Base-by-base conservation (phyloP, 1,140 invertebrate species). In the Drosophila obscura region DNA sequence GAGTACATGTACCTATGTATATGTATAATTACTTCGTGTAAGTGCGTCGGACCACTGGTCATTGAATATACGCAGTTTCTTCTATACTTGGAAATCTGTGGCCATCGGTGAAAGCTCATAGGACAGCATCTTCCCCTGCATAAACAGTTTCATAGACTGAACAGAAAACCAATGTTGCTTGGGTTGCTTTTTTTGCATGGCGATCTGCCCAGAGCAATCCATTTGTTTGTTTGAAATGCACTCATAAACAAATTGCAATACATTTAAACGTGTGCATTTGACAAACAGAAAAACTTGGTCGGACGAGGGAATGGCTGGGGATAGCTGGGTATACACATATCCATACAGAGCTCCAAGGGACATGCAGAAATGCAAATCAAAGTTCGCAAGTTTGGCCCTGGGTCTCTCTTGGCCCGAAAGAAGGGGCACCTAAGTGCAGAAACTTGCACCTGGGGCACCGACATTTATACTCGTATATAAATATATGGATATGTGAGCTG, bases 291-390 rank as follows among this genome's bases (percentile, higher is more conserved):
- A 46, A 57, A 45, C 24, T 57, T 57, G 22, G 19, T 46, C 55
- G 24, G 43, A 63, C 48, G 16, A 31, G 26, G 13, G 24, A 15
- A 44, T 39, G 39, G 22, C 26, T 15, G 44, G 1, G 19, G 19
- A 19, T 19, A 19, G 19, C 19, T 1, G 19, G 19, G 19, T 19
- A 1, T 1, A 19, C 19, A 19, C 19, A 11, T 35, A 35, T 35
- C 35, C 28, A n/a, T 22, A 11, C 45, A 13, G 28, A 53, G 58
- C 31, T 49, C 13, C 15, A 8, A 28, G 16, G 44, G 58, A 43
- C 51, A 52, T 62, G 28, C 15, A 61, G 15, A 43, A 52, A 79
- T 79, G 62, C 50, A 72, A 77, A 76, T 73, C 55, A 76, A 56
- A 64, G 67, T 77, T 73, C 31, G 49, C 26, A 67, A 64, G 48